Percentiles rank a stretch among this genome's conserved stretches.
These are phyloP conservation scores for Rhea pennata DNA, from an alignment of 2,113 vertebrate species.

Conservation along the genomic window DNA sequence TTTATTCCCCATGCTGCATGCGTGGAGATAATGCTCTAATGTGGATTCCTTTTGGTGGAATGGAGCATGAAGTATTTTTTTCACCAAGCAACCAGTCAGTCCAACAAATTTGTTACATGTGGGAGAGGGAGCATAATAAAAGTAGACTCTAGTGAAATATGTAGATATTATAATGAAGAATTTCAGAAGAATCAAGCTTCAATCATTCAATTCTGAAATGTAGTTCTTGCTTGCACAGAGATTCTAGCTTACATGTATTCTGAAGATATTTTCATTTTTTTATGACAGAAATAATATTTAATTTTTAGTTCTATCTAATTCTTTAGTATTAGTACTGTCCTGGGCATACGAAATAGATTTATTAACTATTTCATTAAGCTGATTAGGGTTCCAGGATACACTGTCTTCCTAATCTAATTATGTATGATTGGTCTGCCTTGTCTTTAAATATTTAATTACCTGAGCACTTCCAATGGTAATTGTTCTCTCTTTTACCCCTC, in stretches of 20 bases:
- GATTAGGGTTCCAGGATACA: not conserved
- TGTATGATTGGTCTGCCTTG: not conserved
- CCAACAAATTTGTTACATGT: not conserved
- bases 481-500: not conserved
- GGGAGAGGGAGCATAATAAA: not conserved
- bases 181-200: not conserved
- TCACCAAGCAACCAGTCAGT: no score
- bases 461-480: not conserved
- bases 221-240: not conserved
- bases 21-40: not conserved
- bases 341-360: not conserved
- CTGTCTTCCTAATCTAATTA: not conserved
- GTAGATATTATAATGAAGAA: accelerated
- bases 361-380: not conserved
- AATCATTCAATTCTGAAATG: not conserved
- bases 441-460: not conserved
- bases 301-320: not conserved
- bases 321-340: not conserved
- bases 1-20: no score
- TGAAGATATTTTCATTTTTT: not conserved
- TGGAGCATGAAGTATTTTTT: not conserved
- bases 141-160: not conserved
- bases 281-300: not conserved
- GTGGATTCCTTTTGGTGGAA: not conserved
- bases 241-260: not conserved